phyloP scores from a whole-genome alignment of 1,140 invertebrate species.

The Streblospio benedicti region DNA sequence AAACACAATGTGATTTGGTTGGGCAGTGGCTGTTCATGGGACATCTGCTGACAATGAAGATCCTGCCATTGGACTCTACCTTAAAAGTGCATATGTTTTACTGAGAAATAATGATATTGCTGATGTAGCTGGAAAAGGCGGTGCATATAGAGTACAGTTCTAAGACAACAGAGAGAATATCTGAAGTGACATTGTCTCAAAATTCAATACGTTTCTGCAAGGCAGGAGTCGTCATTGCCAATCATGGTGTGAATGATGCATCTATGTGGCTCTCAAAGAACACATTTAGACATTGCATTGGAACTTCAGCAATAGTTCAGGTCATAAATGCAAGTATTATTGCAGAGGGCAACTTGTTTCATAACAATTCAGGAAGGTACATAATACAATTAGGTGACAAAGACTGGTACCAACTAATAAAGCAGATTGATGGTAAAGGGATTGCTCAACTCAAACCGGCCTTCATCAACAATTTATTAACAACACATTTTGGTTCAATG shows the following conservation, averaged over 20 bases:
- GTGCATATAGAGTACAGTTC: neutral
- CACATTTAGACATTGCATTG: neutral
- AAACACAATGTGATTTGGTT: neutral
- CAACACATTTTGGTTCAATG: neutral
- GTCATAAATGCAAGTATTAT: neutral
- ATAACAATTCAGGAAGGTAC: neutral
- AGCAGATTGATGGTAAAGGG: neutral
- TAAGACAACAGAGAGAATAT: neutral
- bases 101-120: neutral
- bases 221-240: neutral
- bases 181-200: neutral
- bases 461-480: too few species aligned
- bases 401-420: neutral
- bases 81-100: neutral
- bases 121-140: neutral
- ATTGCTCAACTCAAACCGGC: too few species aligned
- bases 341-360: neutral
- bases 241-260: neutral
- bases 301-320: neutral
- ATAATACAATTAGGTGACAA: neutral
- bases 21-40: neutral
- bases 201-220: neutral
- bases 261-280: neutral
- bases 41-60: neutral
- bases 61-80: too few species aligned